These are phyloP conservation scores for Oegoconia quadripuncta DNA, from an alignment of 2,888 invertebrate genomes.

Conservation along the genomic window DNA sequence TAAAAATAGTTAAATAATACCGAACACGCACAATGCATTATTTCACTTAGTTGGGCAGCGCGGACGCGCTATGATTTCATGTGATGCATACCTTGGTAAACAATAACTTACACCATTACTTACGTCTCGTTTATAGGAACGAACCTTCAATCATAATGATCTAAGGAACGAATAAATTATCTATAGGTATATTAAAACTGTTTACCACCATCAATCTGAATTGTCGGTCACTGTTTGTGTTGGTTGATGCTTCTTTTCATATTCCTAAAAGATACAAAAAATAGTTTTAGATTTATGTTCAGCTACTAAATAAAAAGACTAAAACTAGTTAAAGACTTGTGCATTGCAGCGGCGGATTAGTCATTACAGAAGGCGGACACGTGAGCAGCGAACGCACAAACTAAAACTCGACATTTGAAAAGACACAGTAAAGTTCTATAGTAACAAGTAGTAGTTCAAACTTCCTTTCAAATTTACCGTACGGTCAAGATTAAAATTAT, in stretches of 20 bases:
- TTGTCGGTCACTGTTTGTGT: not conserved
- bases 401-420: no score
- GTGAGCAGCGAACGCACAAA: no score
- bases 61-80: not conserved
- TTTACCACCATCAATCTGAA: not conserved
- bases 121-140: not conserved
- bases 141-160: no score
- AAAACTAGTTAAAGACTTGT: no score
- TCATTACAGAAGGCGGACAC: no score
- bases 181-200: not conserved
- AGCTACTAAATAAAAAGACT: no score
- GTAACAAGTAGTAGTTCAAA: no score
- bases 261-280: constrained; percentile 48
- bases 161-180: no score
- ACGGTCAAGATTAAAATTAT: no score
- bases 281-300: not conserved
- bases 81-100: not conserved
- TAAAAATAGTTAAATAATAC: constrained; percentile 30
- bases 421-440: no score
- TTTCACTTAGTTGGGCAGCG: constrained; percentile 34
- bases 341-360: no score
- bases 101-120: not conserved
- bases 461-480: no score
- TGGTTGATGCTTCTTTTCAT: constrained; percentile 41
- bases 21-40: constrained; percentile 25